phyloP scores from a whole-genome alignment of 2,888 invertebrate genomes.

The Stenichneumon culpator region DNA sequence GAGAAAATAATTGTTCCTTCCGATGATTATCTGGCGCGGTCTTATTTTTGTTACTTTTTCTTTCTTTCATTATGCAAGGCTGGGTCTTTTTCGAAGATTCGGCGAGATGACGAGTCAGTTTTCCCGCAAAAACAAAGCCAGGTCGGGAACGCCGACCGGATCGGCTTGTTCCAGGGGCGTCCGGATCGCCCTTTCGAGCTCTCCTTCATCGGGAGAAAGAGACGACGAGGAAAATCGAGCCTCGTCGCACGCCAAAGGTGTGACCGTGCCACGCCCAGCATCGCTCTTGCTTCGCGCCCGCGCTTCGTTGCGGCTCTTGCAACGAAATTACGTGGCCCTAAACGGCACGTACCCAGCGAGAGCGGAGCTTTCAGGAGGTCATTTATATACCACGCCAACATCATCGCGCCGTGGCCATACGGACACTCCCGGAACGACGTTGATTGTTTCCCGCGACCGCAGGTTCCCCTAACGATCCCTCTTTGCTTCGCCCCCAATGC shows the following conservation, averaged over 20 bases:
- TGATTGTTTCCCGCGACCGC: constrained; percentile 71
- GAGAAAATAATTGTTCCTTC: neutral
- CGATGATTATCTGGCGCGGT: neutral
- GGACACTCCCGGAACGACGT: constrained; percentile 61
- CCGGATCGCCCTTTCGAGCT: neutral
- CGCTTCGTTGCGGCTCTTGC: constrained; percentile 71
- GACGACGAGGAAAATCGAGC: constrained; percentile 71
- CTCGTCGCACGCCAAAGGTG: constrained; percentile 78
- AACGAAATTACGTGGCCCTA: constrained; percentile 79
- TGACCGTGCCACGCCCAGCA: constrained; percentile 81
- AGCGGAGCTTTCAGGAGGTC: constrained; percentile 64
- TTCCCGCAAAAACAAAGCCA: constrained; percentile 66
- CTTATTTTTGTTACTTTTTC: neutral
- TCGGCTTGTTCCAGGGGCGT: constrained; percentile 15
- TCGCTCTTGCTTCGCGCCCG: constrained; percentile 50
- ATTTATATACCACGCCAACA: constrained; percentile 57
- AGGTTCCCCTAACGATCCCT: constrained; percentile 68
- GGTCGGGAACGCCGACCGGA: constrained; percentile 34
- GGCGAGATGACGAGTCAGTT: constrained; percentile 64
- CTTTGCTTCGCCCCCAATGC: constrained; percentile 21
- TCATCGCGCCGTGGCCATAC: constrained; percentile 26
- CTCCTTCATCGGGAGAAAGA: constrained; percentile 66
- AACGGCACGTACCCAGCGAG: constrained; percentile 65
- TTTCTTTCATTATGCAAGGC: neutral
- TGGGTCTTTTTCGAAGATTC: neutral